Evolutionary conservation across 2,113 vertebrate species (phyloP), one percentile per base, ranked within the genome.

Genomic region (Mellivora capensis): DNA sequence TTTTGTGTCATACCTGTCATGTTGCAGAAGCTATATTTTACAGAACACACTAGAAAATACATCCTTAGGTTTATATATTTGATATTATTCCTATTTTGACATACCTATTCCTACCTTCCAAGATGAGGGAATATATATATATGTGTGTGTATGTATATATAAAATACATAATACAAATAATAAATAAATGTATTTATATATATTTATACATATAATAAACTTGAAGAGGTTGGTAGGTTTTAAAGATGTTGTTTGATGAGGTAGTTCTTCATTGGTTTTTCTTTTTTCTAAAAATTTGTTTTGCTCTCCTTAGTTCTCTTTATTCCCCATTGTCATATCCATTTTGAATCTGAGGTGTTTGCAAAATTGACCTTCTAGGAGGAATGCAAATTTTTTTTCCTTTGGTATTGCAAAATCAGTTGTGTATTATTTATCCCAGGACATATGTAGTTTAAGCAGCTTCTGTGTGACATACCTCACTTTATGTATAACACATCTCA

Each of bases 311-410:
- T 52, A 76, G 9, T 76, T 88, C 12, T 90, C 1, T 93, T 84
- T 77, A 67, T 18, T 91, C 25, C 57, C 25, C 18, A 11, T 92
- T 92, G 13, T 39, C 71, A 93, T 67, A 86, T 9, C 34, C 25
- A 79, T 97, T 97, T 96, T 87, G 61, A 90, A 94, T 85, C 37
- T 71, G 31, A 71, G 42, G 4, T 80, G 1, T 92, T 86, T 88
- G 29, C 4, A 61, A 21, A 91, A 91, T 90, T 93, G 64, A 74
- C 54, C 20, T 95, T 74, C 27, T 71, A 71, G 44, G n/a, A 93
- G 13, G 15, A 87, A 47, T 85, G 44, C 23, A 85, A 8, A 31
- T 31, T 62, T 93, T 13, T 93, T 94, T 4, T 21, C 72, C 52
- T 95, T 93, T 80, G 54, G 39, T 86, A 47, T 76, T 93, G 11